phyloP scores from a whole-genome alignment of 1,140 invertebrate species.

The Leptopilina clavipes region DNA sequence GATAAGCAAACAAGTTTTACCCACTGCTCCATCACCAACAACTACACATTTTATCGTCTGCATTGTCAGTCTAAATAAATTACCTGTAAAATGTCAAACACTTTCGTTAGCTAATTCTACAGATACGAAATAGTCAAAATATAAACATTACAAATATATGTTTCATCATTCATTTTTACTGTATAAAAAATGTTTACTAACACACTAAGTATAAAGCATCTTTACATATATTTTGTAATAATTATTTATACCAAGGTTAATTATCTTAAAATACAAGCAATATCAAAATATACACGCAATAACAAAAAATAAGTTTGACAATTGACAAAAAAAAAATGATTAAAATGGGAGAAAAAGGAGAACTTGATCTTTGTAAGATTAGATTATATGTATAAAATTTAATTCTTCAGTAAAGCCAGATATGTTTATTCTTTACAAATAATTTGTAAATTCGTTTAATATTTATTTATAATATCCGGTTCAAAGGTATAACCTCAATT shows the following conservation, averaged over 20 bases:
- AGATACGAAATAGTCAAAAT: no score
- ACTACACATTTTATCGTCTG: slow-evolving; percentile 99
- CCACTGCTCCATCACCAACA: slow-evolving; percentile 97
- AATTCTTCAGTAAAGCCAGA: background rate
- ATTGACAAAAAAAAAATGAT: background rate
- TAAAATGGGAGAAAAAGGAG: background rate
- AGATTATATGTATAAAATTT: background rate
- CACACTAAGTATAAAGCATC: background rate
- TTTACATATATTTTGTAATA: background rate
- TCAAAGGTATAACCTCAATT: slow-evolving; percentile 1
- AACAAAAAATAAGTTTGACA: background rate
- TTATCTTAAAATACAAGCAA: background rate
- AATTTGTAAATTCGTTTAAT: background rate
- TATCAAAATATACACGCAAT: no score
- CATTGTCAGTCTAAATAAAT: slow-evolving; percentile 78
- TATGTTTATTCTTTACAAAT: background rate
- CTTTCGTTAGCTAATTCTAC: background rate
- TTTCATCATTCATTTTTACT: no score
- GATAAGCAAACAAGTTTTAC: slow-evolving; percentile 96
- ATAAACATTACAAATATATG: no score
- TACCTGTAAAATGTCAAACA: background rate
- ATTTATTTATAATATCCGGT: background rate
- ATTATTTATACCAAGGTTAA: background rate
- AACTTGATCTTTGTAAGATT: background rate
- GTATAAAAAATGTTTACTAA: background rate